A percentile compares a stretch with the other conserved stretches of the same genome.
Evolutionary conservation across 2,113 vertebrate genomes (phyloP).

Genomic region (Heptranchias perlo): DNA sequence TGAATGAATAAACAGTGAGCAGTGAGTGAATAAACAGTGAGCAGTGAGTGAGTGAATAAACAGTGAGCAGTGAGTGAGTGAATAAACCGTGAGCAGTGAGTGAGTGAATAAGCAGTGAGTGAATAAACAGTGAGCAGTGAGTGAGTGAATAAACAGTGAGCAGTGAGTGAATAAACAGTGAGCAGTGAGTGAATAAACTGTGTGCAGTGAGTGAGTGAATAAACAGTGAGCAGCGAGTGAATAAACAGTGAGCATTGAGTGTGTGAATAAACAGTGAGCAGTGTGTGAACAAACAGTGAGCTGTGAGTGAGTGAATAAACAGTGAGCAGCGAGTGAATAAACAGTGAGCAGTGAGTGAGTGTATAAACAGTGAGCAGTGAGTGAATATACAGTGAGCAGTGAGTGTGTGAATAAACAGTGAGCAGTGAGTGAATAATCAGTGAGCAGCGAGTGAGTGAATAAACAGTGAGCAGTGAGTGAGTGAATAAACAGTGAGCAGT

Average conservation of each 20-base stretch:
- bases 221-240: background rate
- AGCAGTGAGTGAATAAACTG: conserved; percentile 8
- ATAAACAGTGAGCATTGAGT: background rate
- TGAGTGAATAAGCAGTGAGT: too few species aligned
- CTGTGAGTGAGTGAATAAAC: conserved; percentile 6
- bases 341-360: background rate
- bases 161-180: background rate
- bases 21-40: background rate
- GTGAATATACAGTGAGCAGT: background rate
- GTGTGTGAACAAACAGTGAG: too few species aligned
- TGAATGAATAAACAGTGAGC: background rate
- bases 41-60: conserved; percentile 4
- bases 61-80: background rate
- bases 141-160: background rate
- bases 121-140: background rate
- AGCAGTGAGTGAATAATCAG: background rate
- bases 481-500: background rate
- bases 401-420: background rate
- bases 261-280: background rate
- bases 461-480: background rate
- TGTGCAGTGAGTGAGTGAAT: background rate
- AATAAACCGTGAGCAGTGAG: background rate
- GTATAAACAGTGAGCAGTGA: background rate
- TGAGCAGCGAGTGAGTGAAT: background rate
- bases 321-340: background rate